Evolutionary conservation across 2,113 vertebrate species (phyloP), one percentile per base, ranked within the genome.

Genomic region (Toxotes jaculatrix): DNA sequence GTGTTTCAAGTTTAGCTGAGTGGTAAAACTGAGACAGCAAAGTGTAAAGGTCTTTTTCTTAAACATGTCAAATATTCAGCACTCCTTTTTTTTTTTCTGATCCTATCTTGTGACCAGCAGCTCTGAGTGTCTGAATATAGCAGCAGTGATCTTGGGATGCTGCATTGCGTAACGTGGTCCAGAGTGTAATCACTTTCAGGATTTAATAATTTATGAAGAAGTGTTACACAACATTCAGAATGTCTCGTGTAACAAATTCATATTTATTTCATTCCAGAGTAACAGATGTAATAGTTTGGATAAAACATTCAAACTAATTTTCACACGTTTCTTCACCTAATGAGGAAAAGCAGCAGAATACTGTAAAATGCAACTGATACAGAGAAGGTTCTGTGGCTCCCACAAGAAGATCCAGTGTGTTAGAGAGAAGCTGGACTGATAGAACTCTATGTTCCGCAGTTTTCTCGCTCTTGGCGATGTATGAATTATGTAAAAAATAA

Each of bases 161-260:
- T 67, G 72, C 53, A 4, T 90, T 92, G 70, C 80, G 49, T 89
- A 89, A 93, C 7, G 55, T 64, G 43, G 69, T 88, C 83, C 77
- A 81, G 77, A 80, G 85, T 65, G 85, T 76, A 82, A 87, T 82
- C 65, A 43, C 78, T 53, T 74, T 61, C n/a, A 49, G 14, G 14
- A 57, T 83, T 90, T 66, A 89, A 86, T 86, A 34, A 89, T 92
- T 86, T 11, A 88, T 83, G 75, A 82, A 74, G 73, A 70, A 78
- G 89, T 73, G 80, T 92, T 92, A 81, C 78, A 72, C 88, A 91
- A 91, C 85, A 63, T 40, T 32, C 61, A 45, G 63, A 49, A 56
- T 7, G 21, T 27, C 72, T 71, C 45, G 23, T 38, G 59, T 21
- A 38, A 76, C 32, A 7, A 27, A 57, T 65, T 61, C 17, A 47